Evolutionary conservation across 2,797 vertebrate species (phyloP).

Genomic region (Spondyliosoma cantharus): DNA sequence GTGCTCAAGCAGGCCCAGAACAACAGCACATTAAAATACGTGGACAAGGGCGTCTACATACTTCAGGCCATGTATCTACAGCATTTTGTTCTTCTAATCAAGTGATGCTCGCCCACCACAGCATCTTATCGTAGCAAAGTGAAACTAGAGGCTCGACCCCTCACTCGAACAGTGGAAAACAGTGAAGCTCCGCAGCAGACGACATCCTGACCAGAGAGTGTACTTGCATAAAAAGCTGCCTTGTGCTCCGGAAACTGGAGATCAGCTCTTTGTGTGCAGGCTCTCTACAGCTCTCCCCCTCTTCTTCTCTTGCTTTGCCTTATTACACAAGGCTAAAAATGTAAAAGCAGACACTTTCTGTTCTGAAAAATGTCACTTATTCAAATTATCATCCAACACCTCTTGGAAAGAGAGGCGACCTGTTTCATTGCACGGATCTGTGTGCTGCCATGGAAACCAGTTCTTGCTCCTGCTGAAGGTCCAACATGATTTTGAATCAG

Average conservation of each 20-base stretch:
- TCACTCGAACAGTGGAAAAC: conserved; percentile 9
- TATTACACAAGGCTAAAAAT: conserved; percentile 29
- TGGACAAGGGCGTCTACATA: neutral
- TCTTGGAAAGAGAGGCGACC: conserved; percentile 53
- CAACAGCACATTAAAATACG: neutral
- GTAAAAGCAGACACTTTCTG: conserved; percentile 39
- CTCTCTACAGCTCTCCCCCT: neutral
- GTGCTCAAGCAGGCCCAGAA: neutral
- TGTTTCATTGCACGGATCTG: conserved; percentile 58
- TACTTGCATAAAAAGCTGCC: conserved; percentile 31
- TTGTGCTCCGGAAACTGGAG: conserved; percentile 36
- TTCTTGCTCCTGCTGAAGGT: conserved; percentile 54
- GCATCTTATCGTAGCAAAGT: conserved; percentile 2
- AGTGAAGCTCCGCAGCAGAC: conserved; percentile 23
- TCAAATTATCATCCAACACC: conserved; percentile 63
- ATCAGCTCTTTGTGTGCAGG: conserved; percentile 40
- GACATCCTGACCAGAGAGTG: conserved; percentile 35
- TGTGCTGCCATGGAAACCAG: conserved; percentile 78
- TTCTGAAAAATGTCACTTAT: conserved; percentile 63
- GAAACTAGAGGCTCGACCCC: conserved; percentile 1
- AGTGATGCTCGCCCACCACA: neutral
- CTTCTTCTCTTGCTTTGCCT: conserved; percentile 7
- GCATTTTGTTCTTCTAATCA: conserved; percentile 6
- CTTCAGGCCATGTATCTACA: neutral
- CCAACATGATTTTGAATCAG: conserved; percentile 62